Conservation (phyloP, 2,113 vertebrate species). For the Corydoras sp. region DNA sequence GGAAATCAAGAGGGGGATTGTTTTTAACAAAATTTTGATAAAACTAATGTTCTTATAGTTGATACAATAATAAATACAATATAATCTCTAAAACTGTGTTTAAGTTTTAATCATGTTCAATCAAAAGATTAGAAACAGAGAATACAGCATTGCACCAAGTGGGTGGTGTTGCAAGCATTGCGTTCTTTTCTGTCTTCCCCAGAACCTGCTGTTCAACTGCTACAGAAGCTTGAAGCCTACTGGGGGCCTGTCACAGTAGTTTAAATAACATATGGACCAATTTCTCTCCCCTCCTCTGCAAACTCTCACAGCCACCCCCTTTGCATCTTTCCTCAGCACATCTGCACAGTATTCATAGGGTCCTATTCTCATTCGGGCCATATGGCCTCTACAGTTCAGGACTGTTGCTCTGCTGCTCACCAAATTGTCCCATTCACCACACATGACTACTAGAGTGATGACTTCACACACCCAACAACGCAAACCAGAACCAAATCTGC, state of each 20-base stretch:
- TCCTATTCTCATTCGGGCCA: conserved; percentile 63
- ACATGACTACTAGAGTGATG: conserved; percentile 57
- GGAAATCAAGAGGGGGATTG: too few species aligned
- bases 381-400: conserved; percentile 63
- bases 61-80: neutral
- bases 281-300: conserved; percentile 13
- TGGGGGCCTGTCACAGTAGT: conserved; percentile 61
- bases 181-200: conserved; percentile 9
- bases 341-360: conserved; percentile 56
- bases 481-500: conserved; percentile 40
- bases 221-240: conserved; percentile 54
- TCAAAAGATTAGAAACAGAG: neutral
- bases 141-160: conserved; percentile 4
- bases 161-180: neutral
- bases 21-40: too few species aligned
- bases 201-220: conserved; percentile 30
- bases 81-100: neutral
- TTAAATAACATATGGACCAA: conserved; percentile 55
- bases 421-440: conserved; percentile 59
- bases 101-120: too few species aligned
- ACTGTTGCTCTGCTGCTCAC: conserved; percentile 58
- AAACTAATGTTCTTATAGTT: neutral
- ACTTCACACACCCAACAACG: conserved; percentile 39
- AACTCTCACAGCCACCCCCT: conserved; percentile 28
- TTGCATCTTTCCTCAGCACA: conserved; percentile 47